Evolutionary conservation across 2,113 vertebrate species (phyloP).

Genomic region (Solenodon paradoxus): DNA sequence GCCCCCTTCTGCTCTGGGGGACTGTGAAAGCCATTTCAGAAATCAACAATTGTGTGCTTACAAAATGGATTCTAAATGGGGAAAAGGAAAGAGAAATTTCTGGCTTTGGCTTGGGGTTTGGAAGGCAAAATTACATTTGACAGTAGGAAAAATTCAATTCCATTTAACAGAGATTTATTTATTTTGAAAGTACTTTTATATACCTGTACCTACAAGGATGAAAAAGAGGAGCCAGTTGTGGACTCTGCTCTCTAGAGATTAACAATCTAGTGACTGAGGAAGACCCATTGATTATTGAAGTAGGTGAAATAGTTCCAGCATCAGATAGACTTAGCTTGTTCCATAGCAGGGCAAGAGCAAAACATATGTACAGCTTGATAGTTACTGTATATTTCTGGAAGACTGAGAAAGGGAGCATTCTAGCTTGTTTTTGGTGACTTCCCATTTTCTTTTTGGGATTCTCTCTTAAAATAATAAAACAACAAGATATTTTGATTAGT

Average conservation of each 20-base stretch:
- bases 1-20: neutral
- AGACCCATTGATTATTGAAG: neutral
- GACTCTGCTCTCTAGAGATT: slow-evolving; percentile 47
- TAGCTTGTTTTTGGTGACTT: neutral
- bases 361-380: accelerated
- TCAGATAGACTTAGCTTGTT: neutral
- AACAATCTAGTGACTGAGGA: neutral
- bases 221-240: slow-evolving; percentile 32
- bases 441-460: neutral
- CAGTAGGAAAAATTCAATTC: slow-evolving; percentile 64
- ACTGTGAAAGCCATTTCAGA: slow-evolving; percentile 24
- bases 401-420: neutral
- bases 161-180: slow-evolving; percentile 64
- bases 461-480: neutral
- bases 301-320: neutral
- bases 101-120: slow-evolving; percentile 59
- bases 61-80: slow-evolving; percentile 48
- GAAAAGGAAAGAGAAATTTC: slow-evolving; percentile 49
- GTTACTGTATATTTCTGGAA: neutral
- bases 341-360: neutral
- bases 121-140: slow-evolving; percentile 62
- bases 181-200: slow-evolving; percentile 55
- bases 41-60: neutral
- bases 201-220: neutral
- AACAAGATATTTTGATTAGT: neutral